Evolutionary conservation across 2,113 vertebrate genomes (phyloP), one percentile per base, ranked within the genome.

Genomic region (Thomomys bottae): DNA sequence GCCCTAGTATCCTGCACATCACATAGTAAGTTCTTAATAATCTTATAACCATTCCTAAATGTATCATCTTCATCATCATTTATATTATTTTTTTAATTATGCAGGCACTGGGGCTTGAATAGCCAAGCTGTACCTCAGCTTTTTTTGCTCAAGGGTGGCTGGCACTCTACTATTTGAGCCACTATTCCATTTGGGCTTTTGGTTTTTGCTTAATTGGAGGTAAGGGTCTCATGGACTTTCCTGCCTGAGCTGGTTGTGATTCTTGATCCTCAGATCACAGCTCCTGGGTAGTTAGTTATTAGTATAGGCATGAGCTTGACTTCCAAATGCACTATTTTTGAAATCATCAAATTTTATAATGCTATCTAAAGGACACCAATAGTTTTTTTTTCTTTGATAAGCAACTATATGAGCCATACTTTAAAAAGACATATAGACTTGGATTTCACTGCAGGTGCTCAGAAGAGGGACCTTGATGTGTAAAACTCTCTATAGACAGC

Each of bases 341-440:
- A 84, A 90, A n/a, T 88, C 38, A 68, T 17, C 40, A 72, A 70
- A 93, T 1, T 20, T 21, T 81, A 9, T n/a, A 75, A 15, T 26
- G 18, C 24, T 73, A 84, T 9, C 54, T 34, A 59, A 84, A 79
- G 30, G 45, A 38, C 8, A 68, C 12, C 30, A 10, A 23, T 28
- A 71, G 36, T 23, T 93, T 84, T 91, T 81, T 88, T 91, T 88
- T 77, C 12, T 3, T 18, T 54, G 49, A 54, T 86, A 57, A 68
- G 34, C 26, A 32, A 89, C 73, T 64, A 59, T 38, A 49, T 32
- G 75, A 67, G 21, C 68, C 42, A 81, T 38, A 61, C 30, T 82
- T 88, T 42, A 8, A 59, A 91, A 75, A 94, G 61, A 24, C 12
- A 26, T 34, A 24, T 2, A 40, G 32, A 68, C 34, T 76, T 76